Conservation (phyloP, 2,797 vertebrate species). For the Esox lucius region DNA sequence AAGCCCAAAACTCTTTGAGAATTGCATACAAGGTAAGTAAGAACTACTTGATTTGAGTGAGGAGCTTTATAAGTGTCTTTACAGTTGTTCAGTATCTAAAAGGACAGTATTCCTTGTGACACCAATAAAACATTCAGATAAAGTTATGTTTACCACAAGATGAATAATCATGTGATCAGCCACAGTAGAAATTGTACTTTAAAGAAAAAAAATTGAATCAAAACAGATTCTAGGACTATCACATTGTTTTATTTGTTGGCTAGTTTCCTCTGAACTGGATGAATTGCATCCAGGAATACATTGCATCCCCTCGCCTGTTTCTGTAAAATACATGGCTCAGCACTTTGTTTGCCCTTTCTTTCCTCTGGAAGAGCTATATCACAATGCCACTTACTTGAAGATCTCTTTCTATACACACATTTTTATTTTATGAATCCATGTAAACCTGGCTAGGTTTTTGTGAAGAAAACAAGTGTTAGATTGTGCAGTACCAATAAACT, state of each 20-base stretch:
- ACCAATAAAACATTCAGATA: conserved; percentile 11
- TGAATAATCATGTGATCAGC: not conserved
- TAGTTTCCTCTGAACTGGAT: not conserved
- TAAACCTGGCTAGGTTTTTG: not conserved
- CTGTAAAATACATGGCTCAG: conserved; percentile 6
- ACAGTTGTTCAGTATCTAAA: conserved; percentile 28
- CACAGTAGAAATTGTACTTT: not conserved
- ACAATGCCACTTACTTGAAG: not conserved
- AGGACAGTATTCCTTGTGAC: conserved; percentile 28
- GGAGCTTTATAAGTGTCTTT: conserved; percentile 58
- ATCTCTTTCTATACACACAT: not conserved
- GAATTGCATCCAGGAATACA: conserved; percentile 4
- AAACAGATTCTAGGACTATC: not conserved
- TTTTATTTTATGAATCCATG: not conserved
- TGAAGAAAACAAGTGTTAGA: not conserved
- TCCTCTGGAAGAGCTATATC: not conserved
- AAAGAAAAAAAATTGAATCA: not conserved
- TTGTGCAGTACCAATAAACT: conserved; percentile 28
- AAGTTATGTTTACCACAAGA: not conserved
- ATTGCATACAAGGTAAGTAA: conserved; percentile 74
- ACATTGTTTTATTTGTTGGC: conserved; percentile 11
- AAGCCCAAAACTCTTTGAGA: conserved; percentile 76
- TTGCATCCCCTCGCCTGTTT: not conserved
- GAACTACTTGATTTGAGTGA: conserved; percentile 21
- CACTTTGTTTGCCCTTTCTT: conserved; percentile 9